Evolutionary conservation across 2,797 vertebrate species (phyloP).

Genomic region (Tarsius wallacei): DNA sequence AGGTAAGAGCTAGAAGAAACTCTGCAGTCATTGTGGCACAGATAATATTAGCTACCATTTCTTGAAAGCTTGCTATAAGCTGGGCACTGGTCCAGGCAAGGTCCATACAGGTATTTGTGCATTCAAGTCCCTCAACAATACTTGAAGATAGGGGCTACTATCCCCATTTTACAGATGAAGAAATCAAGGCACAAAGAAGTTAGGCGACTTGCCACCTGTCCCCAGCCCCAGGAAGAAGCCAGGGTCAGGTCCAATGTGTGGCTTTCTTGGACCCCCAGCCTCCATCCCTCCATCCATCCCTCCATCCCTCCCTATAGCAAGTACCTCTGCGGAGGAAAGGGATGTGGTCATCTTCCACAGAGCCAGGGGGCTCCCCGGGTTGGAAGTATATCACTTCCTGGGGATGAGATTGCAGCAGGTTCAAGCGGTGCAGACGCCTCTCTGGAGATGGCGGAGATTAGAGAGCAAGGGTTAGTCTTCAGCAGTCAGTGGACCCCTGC

Average conservation of each 20-base stretch:
- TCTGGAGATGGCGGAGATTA: conserved; percentile 88
- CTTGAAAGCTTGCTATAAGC: too few species aligned
- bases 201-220: neutral
- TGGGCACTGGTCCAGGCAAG: too few species aligned
- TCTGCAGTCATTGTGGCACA: too few species aligned
- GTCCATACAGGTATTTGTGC: neutral
- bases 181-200: too few species aligned
- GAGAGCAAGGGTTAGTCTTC: conserved; percentile 8
- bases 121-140: neutral
- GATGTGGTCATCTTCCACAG: conserved; percentile 96
- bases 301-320: rapidly evolving
- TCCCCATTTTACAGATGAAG: too few species aligned
- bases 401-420: conserved; percentile 93
- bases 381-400: conserved; percentile 94
- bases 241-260: neutral
- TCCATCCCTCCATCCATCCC: too few species aligned
- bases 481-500: neutral
- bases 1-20: too few species aligned
- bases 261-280: neutral
- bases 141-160: neutral
- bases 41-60: too few species aligned
- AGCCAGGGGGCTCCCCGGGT: conserved; percentile 92
- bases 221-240: neutral
- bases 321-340: conserved; percentile 95
- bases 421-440: conserved; percentile 94